phyloP scores from a whole-genome alignment of 2,888 invertebrate genomes.

The Conus canariensis region DNA sequence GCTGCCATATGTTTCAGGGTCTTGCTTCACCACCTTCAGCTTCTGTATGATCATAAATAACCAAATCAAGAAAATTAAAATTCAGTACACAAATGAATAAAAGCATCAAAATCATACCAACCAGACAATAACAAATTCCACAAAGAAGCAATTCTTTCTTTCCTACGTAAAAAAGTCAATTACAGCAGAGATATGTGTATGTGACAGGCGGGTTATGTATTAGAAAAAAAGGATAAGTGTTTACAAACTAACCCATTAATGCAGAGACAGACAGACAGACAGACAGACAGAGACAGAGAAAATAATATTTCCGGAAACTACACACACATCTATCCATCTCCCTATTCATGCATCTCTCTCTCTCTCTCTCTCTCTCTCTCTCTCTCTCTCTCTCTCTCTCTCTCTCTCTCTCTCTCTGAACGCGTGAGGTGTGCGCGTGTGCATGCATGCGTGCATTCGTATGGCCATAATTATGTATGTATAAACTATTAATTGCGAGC shows the following conservation, averaged over 20 bases:
- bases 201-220: too few species aligned
- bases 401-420: too few species aligned
- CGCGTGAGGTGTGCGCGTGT: background rate
- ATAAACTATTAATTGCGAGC: background rate
- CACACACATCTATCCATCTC: background rate
- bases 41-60: conserved; percentile 64
- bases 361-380: conserved; percentile 18
- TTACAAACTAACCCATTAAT: background rate
- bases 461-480: background rate
- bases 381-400: conserved; percentile 11
- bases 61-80: conserved; percentile 57
- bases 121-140: too few species aligned
- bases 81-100: too few species aligned
- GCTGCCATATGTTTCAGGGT: conserved; percentile 71
- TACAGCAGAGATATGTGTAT: too few species aligned
- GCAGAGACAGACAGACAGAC: background rate
- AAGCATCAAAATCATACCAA: too few species aligned
- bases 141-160: too few species aligned
- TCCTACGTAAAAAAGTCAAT: too few species aligned
- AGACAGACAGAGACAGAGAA: background rate
- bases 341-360: background rate
- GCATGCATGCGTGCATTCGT: background rate
- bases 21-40: conserved; percentile 73
- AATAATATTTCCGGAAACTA: background rate
- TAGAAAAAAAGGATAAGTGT: background rate